Evolutionary conservation across 2,113 vertebrate species (phyloP).

Genomic region (Gymnorhina tibicen): DNA sequence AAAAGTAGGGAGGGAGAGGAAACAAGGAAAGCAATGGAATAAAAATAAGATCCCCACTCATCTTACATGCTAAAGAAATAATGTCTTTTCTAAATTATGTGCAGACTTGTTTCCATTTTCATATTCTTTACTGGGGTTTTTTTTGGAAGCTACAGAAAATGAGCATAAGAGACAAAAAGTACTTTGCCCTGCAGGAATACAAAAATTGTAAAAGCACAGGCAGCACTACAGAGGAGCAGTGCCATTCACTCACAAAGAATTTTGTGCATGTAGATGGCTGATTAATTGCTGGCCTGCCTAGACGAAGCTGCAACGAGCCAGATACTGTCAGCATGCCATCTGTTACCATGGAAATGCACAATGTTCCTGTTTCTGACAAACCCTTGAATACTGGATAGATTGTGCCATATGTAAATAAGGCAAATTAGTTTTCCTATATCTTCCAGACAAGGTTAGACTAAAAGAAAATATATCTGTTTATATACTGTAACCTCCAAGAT

Average conservation of each 20-base stretch:
- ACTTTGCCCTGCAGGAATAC: conserved; percentile 84
- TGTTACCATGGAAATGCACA: conserved; percentile 91
- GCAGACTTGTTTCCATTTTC: conserved; percentile 64
- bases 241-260: conserved; percentile 87
- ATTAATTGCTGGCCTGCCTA: conserved; percentile 89
- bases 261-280: conserved; percentile 87
- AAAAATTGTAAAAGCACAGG: conserved; percentile 83
- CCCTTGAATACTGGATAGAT: conserved; percentile 86
- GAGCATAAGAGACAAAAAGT: conserved; percentile 81
- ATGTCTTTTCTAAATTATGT: conserved; percentile 69
- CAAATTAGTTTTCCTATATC: conserved; percentile 89
- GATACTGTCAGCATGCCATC: conserved; percentile 89
- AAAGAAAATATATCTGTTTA: conserved; percentile 84
- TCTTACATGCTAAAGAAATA: conserved; percentile 52
- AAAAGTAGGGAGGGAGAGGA: neutral
- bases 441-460: conserved; percentile 83
- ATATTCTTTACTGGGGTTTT: conserved; percentile 50
- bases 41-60: conserved; percentile 24
- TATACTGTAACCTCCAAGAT: conserved; percentile 73
- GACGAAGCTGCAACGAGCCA: conserved; percentile 86
- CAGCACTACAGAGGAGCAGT: conserved; percentile 82
- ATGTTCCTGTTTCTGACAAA: conserved; percentile 87
- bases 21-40: conserved; percentile 43
- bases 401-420: conserved; percentile 89
- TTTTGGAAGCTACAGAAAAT: conserved; percentile 79